Base-by-base conservation (phyloP, 2,888 invertebrate species). In the Tholera decimalis region DNA sequence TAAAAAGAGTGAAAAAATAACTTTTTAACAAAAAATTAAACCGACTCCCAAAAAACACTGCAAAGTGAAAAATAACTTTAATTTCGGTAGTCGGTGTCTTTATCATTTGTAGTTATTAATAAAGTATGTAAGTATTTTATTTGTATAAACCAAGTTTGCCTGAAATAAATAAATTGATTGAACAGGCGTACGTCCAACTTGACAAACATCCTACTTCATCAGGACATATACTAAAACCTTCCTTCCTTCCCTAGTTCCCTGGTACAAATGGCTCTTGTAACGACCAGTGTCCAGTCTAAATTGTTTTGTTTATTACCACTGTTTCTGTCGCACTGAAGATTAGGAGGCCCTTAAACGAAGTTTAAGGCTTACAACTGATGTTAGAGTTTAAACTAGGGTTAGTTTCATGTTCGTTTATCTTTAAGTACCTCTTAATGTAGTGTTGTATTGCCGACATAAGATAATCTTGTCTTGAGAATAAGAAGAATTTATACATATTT, bases 241-340 rank as follows among this genome's bases (percentile, higher is more conserved):
- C 66, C 24, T 55, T 57, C 71, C 66, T 2, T 46, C 20, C 13
- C n/a, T 59, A 30, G 9, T 20, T 39, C 54, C 49, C 37, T 51
- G 6, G 58, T 59, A 66, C 66, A 76, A 66, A 74, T 79, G 57
- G 37, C 15, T 15, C 11, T 55, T 11, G 9, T 77, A 70, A 79
- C 53, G 39, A 57, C 75, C 24, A 47, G 24, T 58, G 54, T 61
- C 51, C 61, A 68, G 33, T 13, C 53, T 39, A 50, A 70, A 63
- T 51, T 60, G 57, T 69, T n/a, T 69, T 56, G 62, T 61, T 70
- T 71, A 77, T 55, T 47, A n/a, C 24, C n/a, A 13, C 28, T 47
- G 20, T 49, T 22, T 13, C 46, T 33, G 28, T 33, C 28, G 24
- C 26, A 20, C 5, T 39, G 3, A 15, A 74, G 59, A 73, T 61